Evolutionary conservation across 2,888 invertebrate species (phyloP).

Genomic region (Sycophila texana): DNA sequence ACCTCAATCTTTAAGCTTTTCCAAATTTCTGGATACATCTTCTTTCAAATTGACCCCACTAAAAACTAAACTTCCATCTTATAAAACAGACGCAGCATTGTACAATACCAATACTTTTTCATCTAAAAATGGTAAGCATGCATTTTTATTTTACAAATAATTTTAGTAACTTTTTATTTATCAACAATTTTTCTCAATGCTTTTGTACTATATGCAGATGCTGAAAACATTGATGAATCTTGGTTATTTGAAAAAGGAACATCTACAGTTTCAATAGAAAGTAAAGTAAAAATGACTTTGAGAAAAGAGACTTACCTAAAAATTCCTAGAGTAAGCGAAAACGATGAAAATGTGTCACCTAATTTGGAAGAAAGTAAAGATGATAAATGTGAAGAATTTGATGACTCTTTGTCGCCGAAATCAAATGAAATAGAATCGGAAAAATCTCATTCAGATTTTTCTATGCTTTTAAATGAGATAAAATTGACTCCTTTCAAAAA

Average conservation of each 20-base stretch:
- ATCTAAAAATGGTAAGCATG: constrained; percentile 33
- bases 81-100: constrained; percentile 14
- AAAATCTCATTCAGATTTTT: constrained; percentile 62
- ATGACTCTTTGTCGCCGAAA: constrained; percentile 63
- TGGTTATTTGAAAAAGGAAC: constrained; percentile 24
- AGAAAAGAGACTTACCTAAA: constrained; percentile 67
- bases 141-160: constrained; percentile 5
- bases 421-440: constrained; percentile 20
- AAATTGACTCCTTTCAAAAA: constrained; percentile 62
- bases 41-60: constrained; percentile 61
- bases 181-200: constrained; percentile 7
- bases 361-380: constrained; percentile 25
- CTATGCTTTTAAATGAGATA: constrained; percentile 65
- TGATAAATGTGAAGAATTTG: constrained; percentile 56
- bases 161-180: constrained; percentile 1
- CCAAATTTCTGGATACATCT: constrained; percentile 58
- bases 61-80: constrained; percentile 48
- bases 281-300: constrained; percentile 44
- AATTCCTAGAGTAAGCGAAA: constrained; percentile 45
- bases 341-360: constrained; percentile 3
- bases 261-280: constrained; percentile 35
- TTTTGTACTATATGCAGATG: constrained; percentile 9
- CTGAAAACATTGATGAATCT: constrained; percentile 27
- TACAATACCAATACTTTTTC: constrained; percentile 17
- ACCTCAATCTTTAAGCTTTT: constrained; percentile 57